Evolutionary conservation across 2,888 invertebrate genomes (phyloP), one percentile per base, ranked within the genome.

Genomic region (Apodemia hepburni): DNA sequence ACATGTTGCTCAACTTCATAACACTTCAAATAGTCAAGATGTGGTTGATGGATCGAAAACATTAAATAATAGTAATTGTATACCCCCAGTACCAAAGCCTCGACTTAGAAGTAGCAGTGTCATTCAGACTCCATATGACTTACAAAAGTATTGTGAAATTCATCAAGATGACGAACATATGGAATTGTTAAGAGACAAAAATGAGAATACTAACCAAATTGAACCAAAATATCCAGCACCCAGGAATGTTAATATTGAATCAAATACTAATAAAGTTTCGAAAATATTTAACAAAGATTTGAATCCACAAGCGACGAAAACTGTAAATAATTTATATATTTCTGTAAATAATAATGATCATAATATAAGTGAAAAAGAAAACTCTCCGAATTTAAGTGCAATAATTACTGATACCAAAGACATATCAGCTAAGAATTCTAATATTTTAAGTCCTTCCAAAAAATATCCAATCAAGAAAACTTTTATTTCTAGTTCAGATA

Each of bases 81-180:
- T 71, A 58, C 72, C 73, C 45, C 89, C 90, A 3, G 84, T 80
- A 4, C 88, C 91, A 0, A 91, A 87, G 66, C 88, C 89, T 1
- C 78, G 91, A 61, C 78, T 87, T 62, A 77, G 91, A 65, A 91
- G 92, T 69, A 89, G 91, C 67, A 92, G 91, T 68, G 81, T 92
- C 27, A 92, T 92, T 74, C 92, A 92, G 69, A 92, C 92, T 61
- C 92, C 92, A 3, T 92, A 92, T 68, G 92, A 92, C 72, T 76
- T 92, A 68, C 90, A 92, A 70, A 88, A 88, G 71, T 92, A 92
- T 74, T 87, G 87, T 54, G 87, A 92, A 79, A 78, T 91, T 65
- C 91, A 92, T 73, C 78, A 76, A n/a, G 92, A 91, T 68, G 85
- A 88, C 67, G 88, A 87, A 73, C 88, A 89, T 66, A 82, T 87